Percentiles rank a stretch among this genome's conserved stretches.
phyloP scores from a whole-genome alignment of 64 coral and sea anemone species.

The Trachythela sp. region DNA sequence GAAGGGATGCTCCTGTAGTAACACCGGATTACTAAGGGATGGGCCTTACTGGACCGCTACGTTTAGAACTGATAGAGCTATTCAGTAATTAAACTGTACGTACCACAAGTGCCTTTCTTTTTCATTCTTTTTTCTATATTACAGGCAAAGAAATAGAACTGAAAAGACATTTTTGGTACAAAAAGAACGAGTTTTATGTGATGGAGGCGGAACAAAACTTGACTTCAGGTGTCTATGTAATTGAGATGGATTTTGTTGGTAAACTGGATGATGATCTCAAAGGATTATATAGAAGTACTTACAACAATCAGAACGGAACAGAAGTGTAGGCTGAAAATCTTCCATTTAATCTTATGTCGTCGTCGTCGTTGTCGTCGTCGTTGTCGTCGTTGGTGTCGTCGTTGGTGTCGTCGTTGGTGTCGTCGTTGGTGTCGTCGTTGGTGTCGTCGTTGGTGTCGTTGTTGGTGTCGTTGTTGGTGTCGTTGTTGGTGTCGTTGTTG shows the following conservation, averaged over 20 bases:
- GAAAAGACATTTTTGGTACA: constrained; percentile 46
- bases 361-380: too few relatives aligned
- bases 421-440: too few relatives aligned
- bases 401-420: too few relatives aligned
- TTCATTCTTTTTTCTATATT: background rate
- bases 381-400: too few relatives aligned
- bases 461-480: too few relatives aligned
- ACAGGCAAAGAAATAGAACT: background rate
- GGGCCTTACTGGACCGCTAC: too few relatives aligned
- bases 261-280: constrained; percentile 29
- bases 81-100: too few relatives aligned
- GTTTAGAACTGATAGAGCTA: too few relatives aligned
- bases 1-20: too few relatives aligned
- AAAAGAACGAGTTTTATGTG: constrained; percentile 75
- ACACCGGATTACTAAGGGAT: too few relatives aligned
- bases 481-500: too few relatives aligned
- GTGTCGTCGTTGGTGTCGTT: too few relatives aligned
- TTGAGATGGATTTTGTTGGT: constrained; percentile 51
- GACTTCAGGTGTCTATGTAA: constrained; percentile 25
- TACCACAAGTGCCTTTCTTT: background rate
- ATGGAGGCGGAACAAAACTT: constrained; percentile 35
- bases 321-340: constrained; percentile 44
- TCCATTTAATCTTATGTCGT: background rate
- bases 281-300: constrained; percentile 63
- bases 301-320: constrained; percentile 34